Percentiles rank a stretch among this genome's conserved stretches.
These are phyloP conservation scores for Shinisaurus crocodilurus DNA, from an alignment of 2,113 vertebrate genomes.

Conservation along the genomic window DNA sequence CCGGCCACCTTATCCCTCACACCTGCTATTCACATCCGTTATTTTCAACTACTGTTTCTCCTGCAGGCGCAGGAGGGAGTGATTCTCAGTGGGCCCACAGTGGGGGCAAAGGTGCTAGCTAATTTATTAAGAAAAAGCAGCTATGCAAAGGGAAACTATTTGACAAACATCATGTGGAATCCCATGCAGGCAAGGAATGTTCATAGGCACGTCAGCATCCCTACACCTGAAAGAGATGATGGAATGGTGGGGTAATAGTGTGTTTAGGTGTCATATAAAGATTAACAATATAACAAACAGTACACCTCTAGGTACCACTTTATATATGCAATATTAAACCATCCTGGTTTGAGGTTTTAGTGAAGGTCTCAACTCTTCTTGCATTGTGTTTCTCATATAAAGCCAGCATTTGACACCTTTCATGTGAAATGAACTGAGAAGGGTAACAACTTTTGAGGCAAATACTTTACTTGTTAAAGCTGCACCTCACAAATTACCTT, in stretches of 20 bases:
- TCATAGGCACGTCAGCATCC: no score
- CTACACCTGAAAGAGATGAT: background rate
- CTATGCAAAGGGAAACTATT: no score
- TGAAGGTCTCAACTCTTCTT: background rate
- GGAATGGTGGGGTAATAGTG: background rate
- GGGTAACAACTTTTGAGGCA: slow-evolving; percentile 2
- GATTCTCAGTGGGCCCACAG: no score
- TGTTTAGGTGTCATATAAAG: background rate
- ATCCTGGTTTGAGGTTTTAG: background rate
- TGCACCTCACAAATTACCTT: background rate
- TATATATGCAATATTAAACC: background rate
- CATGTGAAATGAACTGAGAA: background rate
- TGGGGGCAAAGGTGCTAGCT: no score
- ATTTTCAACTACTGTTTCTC: no score
- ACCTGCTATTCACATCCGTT: no score
- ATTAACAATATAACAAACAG: background rate
- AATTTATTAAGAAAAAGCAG: no score
- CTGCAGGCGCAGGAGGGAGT: no score
- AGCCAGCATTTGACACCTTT: background rate
- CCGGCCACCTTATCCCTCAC: no score
- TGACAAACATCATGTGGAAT: background rate
- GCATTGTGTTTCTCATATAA: background rate
- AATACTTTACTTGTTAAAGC: slow-evolving; percentile 29
- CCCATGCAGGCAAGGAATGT: background rate
- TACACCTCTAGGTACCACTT: background rate